Conservation (phyloP, 2,113 vertebrate species). For the Panthera uncia region DNA sequence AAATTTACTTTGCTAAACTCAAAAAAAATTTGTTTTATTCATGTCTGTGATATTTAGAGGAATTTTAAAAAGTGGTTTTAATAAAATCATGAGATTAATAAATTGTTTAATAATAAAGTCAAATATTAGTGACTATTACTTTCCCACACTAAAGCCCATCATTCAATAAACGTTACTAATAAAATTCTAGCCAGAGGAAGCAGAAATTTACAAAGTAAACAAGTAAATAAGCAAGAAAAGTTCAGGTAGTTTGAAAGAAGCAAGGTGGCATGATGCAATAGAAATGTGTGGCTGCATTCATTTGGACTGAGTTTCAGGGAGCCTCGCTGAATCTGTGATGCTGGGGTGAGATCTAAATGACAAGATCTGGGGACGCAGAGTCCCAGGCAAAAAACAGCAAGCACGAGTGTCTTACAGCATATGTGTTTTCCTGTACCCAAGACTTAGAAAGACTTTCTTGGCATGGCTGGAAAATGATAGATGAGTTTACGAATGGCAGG, state of each 20-base stretch:
- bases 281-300: not conserved
- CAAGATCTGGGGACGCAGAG: not conserved
- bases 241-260: not conserved
- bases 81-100: not conserved
- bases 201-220: not conserved
- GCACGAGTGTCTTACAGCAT: not conserved
- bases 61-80: not conserved
- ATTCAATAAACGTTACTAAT: slow-evolving; percentile 14
- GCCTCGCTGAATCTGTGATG: not conserved
- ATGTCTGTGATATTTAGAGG: not conserved
- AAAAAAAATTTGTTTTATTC: not conserved
- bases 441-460: not conserved
- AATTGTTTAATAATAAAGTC: not conserved
- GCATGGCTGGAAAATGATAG: not conserved
- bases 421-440: not conserved
- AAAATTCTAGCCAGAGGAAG: not conserved
- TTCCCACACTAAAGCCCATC: not conserved
- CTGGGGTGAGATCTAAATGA: not conserved
- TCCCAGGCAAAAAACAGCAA: not conserved
- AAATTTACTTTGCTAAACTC: not conserved
- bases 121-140: not conserved
- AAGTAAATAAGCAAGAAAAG: not conserved
- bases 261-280: too few relatives aligned
- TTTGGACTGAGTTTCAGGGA: not conserved
- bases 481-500: not conserved